phyloP scores from a whole-genome alignment of 2,888 invertebrate species.

The Terebella lapidaria region DNA sequence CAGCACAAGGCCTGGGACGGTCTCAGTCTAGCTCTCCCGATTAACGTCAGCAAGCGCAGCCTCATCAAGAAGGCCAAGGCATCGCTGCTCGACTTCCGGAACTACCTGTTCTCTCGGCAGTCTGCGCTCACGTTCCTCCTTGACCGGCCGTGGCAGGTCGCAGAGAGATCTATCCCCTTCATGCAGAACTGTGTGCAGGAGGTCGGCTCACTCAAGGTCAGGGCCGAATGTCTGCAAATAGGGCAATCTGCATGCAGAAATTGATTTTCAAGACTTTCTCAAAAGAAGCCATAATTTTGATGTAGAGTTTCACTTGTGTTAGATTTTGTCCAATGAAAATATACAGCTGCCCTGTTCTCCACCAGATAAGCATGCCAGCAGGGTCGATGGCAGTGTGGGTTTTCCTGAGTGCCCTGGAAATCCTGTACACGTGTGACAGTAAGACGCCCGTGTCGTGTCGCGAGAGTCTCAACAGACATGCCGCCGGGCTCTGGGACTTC shows the following conservation, averaged over 20 bases:
- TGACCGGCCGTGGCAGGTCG: constrained; percentile 78
- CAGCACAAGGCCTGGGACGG: constrained; percentile 75
- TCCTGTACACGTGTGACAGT: constrained; percentile 68
- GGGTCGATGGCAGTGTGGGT: constrained; percentile 91
- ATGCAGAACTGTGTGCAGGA: constrained; percentile 86
- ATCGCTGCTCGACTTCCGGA: constrained; percentile 82
- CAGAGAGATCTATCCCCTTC: constrained; percentile 81
- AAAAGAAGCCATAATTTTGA: too few species aligned
- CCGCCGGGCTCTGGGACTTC: constrained; percentile 81
- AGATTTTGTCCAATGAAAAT: too few species aligned
- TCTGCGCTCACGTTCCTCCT: constrained; percentile 67
- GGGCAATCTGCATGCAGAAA: too few species aligned
- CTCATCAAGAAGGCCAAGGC: constrained; percentile 57
- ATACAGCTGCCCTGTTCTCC: too few species aligned
- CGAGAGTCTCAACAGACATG: constrained; percentile 75
- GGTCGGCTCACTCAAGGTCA: constrained; percentile 70
- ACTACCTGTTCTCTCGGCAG: constrained; percentile 89
- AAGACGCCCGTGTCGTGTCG: constrained; percentile 25
- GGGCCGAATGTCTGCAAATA: too few species aligned
- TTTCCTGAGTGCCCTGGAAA: constrained; percentile 84
- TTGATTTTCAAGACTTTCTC: too few species aligned
- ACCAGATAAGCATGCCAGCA: constrained; percentile 64
- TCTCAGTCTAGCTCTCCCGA: constrained; percentile 59
- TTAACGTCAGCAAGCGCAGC: constrained; percentile 44
- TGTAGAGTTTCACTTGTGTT: too few species aligned